Evolutionary conservation across 92 coral and sea anemone genomes (phyloP), one percentile per base, ranked within the genome.

Genomic region (Phenganax subtilis): DNA sequence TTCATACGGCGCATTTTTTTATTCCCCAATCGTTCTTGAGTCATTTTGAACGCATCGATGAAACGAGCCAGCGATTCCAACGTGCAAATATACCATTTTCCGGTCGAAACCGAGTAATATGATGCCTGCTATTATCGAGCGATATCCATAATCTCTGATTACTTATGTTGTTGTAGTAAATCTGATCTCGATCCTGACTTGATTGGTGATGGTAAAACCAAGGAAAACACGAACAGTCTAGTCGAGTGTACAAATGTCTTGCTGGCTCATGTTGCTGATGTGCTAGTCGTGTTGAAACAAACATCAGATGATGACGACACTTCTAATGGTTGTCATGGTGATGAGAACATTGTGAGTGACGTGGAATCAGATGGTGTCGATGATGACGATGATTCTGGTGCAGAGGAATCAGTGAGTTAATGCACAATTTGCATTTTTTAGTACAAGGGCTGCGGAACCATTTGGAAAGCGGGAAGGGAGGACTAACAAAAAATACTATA

Each of bases 351-450:
- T 16, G 80, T 88, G 79, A 78, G 91, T 66, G 98, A 94, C 70
- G 82, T 88, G 27, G 97, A 92, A 62, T 85, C 98, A 75, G 98
- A 94, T 72, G 92, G 98, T 91, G 93, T 93, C 77, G 98, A 94
- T 70, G 97, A 93, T 12, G 98, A 94, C 0, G 98, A 94, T 54
- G 98, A 94, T 51, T 90, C 94, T 54, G 97, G 91, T 10, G 98
- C 92, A 7, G 98, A 94, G 67, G 98, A 94, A 74, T 94, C 98
- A n/a, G 97, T 93, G 77, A 81, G 91, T 85, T 54, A 62, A 44
- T 54, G 55, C 47, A 58, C 16, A 16, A 77, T 74, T 27, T 14
- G 54, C 27, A 10, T 17, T 44, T 55, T 51, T 55, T 29, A 56
- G 25, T 59, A 20, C 25, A 20, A 20, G 25, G 25, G 25, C 25